Evolutionary conservation across 2,113 vertebrate genomes (phyloP).

Genomic region (Fregetta grallaria): DNA sequence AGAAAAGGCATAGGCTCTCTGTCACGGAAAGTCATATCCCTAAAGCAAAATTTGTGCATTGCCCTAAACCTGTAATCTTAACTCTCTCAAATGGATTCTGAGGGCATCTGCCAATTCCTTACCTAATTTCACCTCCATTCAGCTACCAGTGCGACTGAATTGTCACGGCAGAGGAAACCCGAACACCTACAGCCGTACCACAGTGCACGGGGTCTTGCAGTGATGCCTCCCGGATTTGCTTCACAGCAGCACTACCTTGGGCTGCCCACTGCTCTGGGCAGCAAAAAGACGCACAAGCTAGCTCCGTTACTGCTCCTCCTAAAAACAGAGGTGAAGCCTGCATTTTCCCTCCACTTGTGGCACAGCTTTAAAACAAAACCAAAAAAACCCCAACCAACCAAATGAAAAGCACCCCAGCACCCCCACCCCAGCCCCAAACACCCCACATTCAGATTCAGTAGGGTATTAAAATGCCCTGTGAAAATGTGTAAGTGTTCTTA

Average conservation of each 20-base stretch:
- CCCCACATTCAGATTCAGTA: background rate
- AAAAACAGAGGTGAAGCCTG: background rate
- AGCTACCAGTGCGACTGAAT: background rate
- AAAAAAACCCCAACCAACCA: background rate
- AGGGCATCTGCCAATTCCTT: background rate
- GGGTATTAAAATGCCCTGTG: background rate
- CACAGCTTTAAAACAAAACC: background rate
- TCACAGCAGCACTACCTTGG: background rate
- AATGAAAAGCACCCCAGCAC: background rate
- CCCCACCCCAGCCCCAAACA: background rate
- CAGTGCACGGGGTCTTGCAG: accelerated
- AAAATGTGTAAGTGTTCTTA: background rate
- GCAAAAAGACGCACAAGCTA: background rate
- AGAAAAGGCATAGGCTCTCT: background rate
- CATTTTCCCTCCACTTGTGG: background rate
- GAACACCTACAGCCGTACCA: background rate
- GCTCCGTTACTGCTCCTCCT: background rate
- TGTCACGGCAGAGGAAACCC: background rate
- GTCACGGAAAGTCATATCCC: background rate
- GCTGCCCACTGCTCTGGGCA: background rate
- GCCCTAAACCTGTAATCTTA: background rate
- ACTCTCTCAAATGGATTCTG: background rate
- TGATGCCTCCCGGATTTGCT: accelerated
- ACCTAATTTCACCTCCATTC: background rate
- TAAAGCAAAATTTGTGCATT: background rate